Percentiles rank a stretch among this genome's conserved stretches.
phyloP scores from a whole-genome alignment of 2,797 vertebrate genomes.

The Lacerta viridis region DNA sequence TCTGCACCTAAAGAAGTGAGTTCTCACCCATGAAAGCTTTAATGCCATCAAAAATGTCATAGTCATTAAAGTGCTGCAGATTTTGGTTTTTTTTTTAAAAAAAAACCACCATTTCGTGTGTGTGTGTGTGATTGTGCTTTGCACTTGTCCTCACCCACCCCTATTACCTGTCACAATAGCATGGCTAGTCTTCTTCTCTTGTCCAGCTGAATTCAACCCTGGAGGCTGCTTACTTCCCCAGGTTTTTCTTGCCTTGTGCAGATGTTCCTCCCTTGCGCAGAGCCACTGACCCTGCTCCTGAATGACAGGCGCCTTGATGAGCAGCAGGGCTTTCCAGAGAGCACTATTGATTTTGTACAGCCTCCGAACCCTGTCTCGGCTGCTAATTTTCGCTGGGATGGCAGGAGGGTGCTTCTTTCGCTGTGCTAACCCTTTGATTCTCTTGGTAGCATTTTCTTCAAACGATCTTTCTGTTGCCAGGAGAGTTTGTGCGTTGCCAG shows the following conservation, averaged over 20 bases:
- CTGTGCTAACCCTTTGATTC: conserved; percentile 54
- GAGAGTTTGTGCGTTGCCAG: conserved; percentile 59
- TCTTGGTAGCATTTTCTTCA: conserved; percentile 56
- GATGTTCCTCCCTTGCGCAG: neutral
- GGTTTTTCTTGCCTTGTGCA: conserved; percentile 15
- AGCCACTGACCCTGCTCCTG: conserved; percentile 21
- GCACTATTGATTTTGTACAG: conserved; percentile 67
- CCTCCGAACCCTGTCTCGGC: conserved; percentile 57
- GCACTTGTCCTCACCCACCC: neutral
- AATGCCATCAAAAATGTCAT: neutral
- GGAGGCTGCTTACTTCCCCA: neutral
- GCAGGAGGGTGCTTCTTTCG: conserved; percentile 39
- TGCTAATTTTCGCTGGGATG: conserved; percentile 68
- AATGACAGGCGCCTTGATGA: conserved; percentile 47
- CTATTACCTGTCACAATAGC: neutral
- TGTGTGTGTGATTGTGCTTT: neutral
- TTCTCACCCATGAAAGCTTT: neutral
- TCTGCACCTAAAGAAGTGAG: neutral
- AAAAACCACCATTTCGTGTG: too few species aligned
- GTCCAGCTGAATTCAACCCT: neutral
- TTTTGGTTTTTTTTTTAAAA: neutral
- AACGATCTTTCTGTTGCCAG: conserved; percentile 56
- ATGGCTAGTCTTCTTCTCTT: neutral
- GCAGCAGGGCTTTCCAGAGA: conserved; percentile 57
- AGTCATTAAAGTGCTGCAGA: too few species aligned